phyloP scores from a whole-genome alignment of 2,888 invertebrate species.

The Amorpha juglandis region DNA sequence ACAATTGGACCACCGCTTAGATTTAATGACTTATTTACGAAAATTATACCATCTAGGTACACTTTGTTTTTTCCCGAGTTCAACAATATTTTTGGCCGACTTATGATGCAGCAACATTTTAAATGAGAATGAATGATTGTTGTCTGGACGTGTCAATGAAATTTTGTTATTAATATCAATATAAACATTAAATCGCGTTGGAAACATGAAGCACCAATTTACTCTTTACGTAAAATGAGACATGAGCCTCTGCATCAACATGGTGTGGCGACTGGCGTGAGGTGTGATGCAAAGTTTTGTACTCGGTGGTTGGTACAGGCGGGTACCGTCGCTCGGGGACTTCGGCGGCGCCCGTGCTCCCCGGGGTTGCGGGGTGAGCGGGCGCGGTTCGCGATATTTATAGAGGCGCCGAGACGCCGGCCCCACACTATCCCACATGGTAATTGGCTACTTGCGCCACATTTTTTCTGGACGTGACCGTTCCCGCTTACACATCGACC shows the following conservation, averaged over 20 bases:
- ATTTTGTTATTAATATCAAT: neutral
- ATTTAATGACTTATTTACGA: constrained; percentile 23
- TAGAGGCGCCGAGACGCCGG: constrained; percentile 79
- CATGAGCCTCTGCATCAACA: constrained; percentile 44
- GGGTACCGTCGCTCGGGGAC: constrained; percentile 58
- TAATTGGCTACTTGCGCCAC: constrained; percentile 79
- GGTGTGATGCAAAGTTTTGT: constrained; percentile 53
- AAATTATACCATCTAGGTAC: constrained; percentile 4
- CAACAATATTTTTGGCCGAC: neutral
- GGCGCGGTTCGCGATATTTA: constrained; percentile 65
- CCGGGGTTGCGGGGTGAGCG: constrained; percentile 49
- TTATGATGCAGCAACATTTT: neutral
- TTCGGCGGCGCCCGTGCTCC: constrained; percentile 46
- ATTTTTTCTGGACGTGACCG: constrained; percentile 77
- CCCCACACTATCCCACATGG: constrained; percentile 76
- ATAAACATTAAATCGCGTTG: neutral
- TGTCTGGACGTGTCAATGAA: neutral
- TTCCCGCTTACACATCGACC: constrained; percentile 63
- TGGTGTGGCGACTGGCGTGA: constrained; percentile 46
- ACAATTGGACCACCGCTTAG: constrained; percentile 51
- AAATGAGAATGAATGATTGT: neutral
- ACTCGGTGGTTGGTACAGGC: constrained; percentile 50
- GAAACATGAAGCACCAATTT: neutral
- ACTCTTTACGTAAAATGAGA: neutral
- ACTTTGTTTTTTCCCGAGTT: constrained; percentile 1